phyloP scores from a whole-genome alignment of 2,888 invertebrate genomes.

The Anticlea derivata region DNA sequence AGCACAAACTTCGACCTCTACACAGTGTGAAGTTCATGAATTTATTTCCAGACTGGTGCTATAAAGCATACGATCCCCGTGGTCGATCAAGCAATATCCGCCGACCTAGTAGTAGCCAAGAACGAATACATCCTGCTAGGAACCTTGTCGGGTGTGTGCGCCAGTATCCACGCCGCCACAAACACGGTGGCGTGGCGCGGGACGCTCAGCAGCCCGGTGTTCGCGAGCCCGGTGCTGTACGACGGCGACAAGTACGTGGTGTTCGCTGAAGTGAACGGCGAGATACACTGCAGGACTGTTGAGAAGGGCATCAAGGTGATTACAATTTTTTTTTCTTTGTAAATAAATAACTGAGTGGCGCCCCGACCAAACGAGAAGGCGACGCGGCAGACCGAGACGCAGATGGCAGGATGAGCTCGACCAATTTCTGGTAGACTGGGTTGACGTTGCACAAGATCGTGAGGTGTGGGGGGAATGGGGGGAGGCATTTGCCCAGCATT shows the following conservation, averaged over 20 bases:
- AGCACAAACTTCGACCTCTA: too few relatives aligned
- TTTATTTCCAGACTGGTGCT: conserved; percentile 75
- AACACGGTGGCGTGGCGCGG: conserved; percentile 85
- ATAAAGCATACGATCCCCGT: conserved; percentile 61
- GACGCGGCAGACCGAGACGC: too few relatives aligned
- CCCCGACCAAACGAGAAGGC: too few relatives aligned
- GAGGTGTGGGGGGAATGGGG: too few relatives aligned
- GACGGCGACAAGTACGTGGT: conserved; percentile 80
- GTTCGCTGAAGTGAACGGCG: conserved; percentile 83
- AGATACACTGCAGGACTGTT: conserved; percentile 79
- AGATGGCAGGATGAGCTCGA: too few relatives aligned
- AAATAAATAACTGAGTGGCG: too few relatives aligned
- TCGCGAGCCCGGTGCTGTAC: conserved; percentile 85
- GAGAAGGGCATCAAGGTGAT: conserved; percentile 76
- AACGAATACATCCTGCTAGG: conserved; percentile 73
- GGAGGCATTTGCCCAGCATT: too few relatives aligned
- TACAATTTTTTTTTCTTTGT: conserved; percentile 3
- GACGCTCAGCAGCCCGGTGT: conserved; percentile 84
- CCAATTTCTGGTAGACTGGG: too few relatives aligned
- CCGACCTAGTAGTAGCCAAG: conserved; percentile 70
- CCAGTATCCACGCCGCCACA: conserved; percentile 76
- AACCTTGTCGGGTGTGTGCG: conserved; percentile 84
- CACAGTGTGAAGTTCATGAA: conserved; percentile 9
- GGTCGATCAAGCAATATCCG: conserved; percentile 74
- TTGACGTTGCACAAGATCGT: too few relatives aligned